Percentiles rank a stretch among this genome's conserved stretches.
These are phyloP conservation scores for Falco punctatus DNA, from an alignment of 2,113 vertebrate genomes.

Conservation along the genomic window DNA sequence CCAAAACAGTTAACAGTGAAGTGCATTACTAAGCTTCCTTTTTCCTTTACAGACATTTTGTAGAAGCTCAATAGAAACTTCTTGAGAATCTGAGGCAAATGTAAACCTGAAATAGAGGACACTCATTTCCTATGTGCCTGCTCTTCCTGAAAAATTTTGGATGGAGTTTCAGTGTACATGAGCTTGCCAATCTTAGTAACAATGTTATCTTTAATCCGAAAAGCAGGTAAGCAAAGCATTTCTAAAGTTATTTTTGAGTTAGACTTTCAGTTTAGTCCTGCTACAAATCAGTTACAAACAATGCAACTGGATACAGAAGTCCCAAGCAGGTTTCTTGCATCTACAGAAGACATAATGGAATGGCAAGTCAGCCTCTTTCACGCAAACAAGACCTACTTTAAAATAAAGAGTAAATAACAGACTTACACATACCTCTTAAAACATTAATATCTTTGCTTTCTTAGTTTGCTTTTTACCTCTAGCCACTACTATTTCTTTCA, in stretches of 20 bases:
- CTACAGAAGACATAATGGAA: not conserved
- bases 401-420: not conserved
- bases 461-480: not conserved
- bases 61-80: not conserved
- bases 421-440: not conserved
- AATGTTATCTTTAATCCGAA: not conserved
- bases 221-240: not conserved
- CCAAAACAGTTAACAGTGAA: not conserved
- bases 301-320: not conserved
- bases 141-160: not conserved
- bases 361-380: not conserved
- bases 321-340: not conserved
- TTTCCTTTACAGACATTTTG: not conserved
- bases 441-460: not conserved
- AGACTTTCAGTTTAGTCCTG: not conserved
- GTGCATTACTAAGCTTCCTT: not conserved
- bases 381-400: not conserved
- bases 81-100: not conserved
- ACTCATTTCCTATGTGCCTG: not conserved
- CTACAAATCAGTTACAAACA: not conserved
- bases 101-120: not conserved
- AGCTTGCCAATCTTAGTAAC: not conserved
- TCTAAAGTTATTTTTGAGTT: not conserved
- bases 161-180: accelerated
- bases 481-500: not conserved